A percentile compares a stretch with the other conserved stretches of the same genome.
Conservation (phyloP, 2,888 invertebrate species). For the Spatulosminthurus flaviceps region DNA sequence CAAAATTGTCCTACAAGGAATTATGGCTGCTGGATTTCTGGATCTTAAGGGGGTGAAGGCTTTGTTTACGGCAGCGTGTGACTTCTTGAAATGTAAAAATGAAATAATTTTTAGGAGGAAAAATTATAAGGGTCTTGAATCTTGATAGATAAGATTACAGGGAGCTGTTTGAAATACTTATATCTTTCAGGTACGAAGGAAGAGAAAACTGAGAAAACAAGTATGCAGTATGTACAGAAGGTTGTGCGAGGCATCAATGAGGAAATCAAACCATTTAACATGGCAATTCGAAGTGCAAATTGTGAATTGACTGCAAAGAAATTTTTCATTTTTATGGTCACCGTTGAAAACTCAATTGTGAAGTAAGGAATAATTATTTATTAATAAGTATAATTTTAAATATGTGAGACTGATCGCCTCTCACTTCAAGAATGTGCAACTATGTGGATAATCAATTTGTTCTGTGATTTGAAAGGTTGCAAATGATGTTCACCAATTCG, state of each 20-base stretch:
- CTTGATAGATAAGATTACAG: no score
- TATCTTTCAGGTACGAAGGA: conserved; percentile 43
- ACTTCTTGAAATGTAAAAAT: conserved; percentile 36
- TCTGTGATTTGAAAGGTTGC: conserved; percentile 47
- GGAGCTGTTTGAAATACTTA: neutral
- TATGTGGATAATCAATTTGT: neutral
- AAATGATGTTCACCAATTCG: conserved; percentile 54
- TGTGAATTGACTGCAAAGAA: conserved; percentile 61
- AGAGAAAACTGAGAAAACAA: conserved; percentile 45
- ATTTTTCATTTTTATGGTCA: conserved; percentile 60
- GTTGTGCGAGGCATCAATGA: conserved; percentile 60
- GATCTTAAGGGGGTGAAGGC: conserved; percentile 60
- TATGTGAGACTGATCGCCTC: neutral
- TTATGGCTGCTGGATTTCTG: conserved; percentile 59
- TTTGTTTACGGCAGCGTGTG: conserved; percentile 51
- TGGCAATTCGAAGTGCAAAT: conserved; percentile 58
- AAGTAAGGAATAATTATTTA: conserved; percentile 55
- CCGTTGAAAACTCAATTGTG: conserved; percentile 60
- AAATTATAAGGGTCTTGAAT: no score
- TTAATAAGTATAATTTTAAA: no score
- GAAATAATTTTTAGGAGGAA: neutral
- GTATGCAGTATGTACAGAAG: conserved; percentile 56
- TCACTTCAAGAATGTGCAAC: neutral
- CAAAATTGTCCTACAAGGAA: conserved; percentile 60
- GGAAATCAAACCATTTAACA: conserved; percentile 54